Conservation (phyloP, 2,113 vertebrate species). For the Pachypanchax playfairii region DNA sequence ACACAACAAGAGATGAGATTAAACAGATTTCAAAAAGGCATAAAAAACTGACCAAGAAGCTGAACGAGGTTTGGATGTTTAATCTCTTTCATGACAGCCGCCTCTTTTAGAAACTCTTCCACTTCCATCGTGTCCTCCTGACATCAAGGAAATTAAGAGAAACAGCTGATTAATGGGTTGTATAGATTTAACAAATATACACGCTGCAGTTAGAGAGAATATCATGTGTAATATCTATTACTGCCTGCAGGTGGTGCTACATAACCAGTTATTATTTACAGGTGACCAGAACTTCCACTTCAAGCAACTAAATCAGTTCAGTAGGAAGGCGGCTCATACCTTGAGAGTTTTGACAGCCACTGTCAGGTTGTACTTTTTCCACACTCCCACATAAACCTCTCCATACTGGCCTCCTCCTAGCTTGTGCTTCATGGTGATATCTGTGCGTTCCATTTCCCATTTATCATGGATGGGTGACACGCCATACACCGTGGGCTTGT, state of each 20-base stretch:
- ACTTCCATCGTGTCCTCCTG: constrained; percentile 99
- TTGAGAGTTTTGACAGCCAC: constrained; percentile 98
- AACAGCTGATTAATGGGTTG: constrained; percentile 1
- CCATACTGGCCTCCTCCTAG: constrained; percentile 98
- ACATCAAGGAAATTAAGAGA: constrained; percentile 28
- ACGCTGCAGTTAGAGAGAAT: not conserved
- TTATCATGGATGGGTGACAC: constrained; percentile 99
- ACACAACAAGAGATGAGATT: too few species aligned
- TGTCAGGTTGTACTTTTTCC: constrained; percentile 98
- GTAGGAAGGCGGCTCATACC: constrained; percentile 70
- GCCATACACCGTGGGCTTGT: constrained; percentile 98
- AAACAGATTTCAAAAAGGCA: not conserved
- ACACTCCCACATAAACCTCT: constrained; percentile 97
- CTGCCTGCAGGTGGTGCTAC: constrained; percentile 64
- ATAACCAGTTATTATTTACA: constrained; percentile 10
- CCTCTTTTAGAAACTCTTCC: constrained; percentile 98
- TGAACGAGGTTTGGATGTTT: constrained; percentile 98
- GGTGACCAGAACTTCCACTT: not conserved
- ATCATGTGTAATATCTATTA: constrained; percentile 14
- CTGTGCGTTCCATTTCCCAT: constrained; percentile 99
- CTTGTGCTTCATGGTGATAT: constrained; percentile 99
- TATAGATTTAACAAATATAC: not conserved
- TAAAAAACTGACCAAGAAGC: constrained; percentile 77
- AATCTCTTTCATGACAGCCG: constrained; percentile 98
- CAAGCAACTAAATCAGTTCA: not conserved